Base-by-base conservation (phyloP, 2,888 invertebrate genomes). In the Eupithecia subumbrata region DNA sequence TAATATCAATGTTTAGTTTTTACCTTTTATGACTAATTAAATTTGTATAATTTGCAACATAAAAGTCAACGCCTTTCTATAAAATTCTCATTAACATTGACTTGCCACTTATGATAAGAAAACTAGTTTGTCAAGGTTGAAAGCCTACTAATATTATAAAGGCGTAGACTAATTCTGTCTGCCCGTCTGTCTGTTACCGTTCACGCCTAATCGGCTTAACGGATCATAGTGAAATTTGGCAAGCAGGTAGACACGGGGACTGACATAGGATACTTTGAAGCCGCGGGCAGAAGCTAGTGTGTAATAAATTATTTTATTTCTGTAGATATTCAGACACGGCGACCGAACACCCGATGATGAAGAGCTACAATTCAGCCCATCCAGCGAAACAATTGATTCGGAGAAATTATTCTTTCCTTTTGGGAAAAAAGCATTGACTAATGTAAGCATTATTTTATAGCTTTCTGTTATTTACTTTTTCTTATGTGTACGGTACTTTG, bases 261-360 rank as follows among this genome's bases (percentile, higher is more conserved):
- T 1, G 60, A 5, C 25, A 25, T 25, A 25, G 12, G 60, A 22
- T 25, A 25, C 5, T 60, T 56, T 60, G 11, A 11, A 56, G n/a
- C 22, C 22, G 52, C 11, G 22, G 11, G 52, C 11, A 11, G 52
- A 11, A 56, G 52, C 52, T 56, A 11, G 9, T 40, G 14, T 30
- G 14, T 63, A 30, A 30, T 63, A 5, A 25, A 14, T 30, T 14
- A 22, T 43, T 45, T 1, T 11, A 25, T 60, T 77, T 69, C n/a
- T n/a, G 64, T 87, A 97, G 96, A 85, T 97, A 56, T 97, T 96
- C 86, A 95, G 97, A 67, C 97, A 97, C 85, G 97, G 97, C 2
- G 97, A 97, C 84, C 92, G 97, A 75, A 96, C 97, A 30, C 97
- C 97, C 0, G 96, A 96, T 76, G 81, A 90, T n/a, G 95, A 92